A percentile compares a stretch with the other conserved stretches of the same genome.
Evolutionary conservation across 1,140 invertebrate genomes (phyloP).

Genomic region (Phortica variegata): DNA sequence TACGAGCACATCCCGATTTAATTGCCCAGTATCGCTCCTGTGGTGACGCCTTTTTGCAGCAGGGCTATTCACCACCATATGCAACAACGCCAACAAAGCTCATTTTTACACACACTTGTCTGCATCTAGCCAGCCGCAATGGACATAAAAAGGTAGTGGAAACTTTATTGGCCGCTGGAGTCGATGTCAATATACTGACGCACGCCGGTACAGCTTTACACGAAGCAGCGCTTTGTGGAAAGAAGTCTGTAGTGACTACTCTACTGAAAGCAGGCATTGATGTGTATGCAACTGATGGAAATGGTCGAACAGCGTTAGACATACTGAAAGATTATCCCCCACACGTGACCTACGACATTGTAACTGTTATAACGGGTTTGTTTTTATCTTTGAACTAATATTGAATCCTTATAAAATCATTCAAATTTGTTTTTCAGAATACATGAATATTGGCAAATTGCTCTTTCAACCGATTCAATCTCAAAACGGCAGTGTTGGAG

Average conservation of each 20-base stretch:
- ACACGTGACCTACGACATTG: constrained; percentile 81
- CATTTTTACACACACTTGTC: constrained; percentile 80
- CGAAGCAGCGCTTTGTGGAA: constrained; percentile 91
- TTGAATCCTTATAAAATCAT: background rate
- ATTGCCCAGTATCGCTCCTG: constrained; percentile 64
- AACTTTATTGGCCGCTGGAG: constrained; percentile 79
- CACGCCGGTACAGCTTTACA: constrained; percentile 88
- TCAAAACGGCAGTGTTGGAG: constrained; percentile 11
- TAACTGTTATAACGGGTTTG: constrained; percentile 74
- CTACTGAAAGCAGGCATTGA: constrained; percentile 84
- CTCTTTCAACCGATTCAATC: constrained; percentile 16
- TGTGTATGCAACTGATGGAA: constrained; percentile 73
- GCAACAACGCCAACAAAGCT: constrained; percentile 36
- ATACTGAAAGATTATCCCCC: constrained; percentile 83
- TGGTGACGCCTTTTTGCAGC: constrained; percentile 11
- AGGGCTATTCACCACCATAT: constrained; percentile 22
- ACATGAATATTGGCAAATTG: constrained; percentile 19
- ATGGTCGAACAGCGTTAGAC: constrained; percentile 85
- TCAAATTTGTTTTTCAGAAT: constrained; percentile 24
- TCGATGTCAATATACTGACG: constrained; percentile 87
- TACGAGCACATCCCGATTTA: constrained; percentile 75
- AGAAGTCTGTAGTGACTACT: constrained; percentile 83
- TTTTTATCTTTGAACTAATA: background rate
- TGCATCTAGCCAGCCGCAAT: constrained; percentile 91
- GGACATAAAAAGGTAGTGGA: constrained; percentile 83